A percentile compares a stretch with the other conserved stretches of the same genome.
Evolutionary conservation across 2,113 vertebrate species (phyloP).

Genomic region (Orycteropus afer): DNA sequence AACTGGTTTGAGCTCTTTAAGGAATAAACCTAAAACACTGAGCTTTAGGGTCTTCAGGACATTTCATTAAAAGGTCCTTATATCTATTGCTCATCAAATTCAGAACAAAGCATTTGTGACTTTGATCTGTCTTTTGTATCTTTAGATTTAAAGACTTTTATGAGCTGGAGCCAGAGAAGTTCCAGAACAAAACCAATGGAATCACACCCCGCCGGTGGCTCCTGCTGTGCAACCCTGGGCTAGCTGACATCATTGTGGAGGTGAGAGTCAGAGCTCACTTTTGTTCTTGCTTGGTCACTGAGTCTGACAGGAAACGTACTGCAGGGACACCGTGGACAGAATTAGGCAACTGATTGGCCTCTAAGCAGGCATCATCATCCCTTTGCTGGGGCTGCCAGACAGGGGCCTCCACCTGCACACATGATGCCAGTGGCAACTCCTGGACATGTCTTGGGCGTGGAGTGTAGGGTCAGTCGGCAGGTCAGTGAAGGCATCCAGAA

Average conservation of each 20-base stretch:
- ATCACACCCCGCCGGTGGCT: conserved; percentile 93
- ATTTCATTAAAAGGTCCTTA: not conserved
- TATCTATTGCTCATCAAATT: not conserved
- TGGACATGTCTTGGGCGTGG: no score
- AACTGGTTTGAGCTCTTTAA: not conserved
- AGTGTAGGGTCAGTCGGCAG: no score
- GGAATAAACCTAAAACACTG: not conserved
- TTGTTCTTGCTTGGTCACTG: no score
- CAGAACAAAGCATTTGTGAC: not conserved
- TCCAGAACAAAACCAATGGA: conserved; percentile 95
- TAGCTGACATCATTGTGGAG: conserved; percentile 90
- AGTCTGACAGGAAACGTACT: not conserved
- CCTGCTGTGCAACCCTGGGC: conserved; percentile 92
- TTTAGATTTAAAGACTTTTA: conserved; percentile 93
- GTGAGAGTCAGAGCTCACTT: conserved; percentile 75
- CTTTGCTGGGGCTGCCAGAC: not conserved
- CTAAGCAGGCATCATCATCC: not conserved
- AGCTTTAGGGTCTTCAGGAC: no score
- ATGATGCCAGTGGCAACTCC: not conserved
- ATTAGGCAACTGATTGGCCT: not conserved
- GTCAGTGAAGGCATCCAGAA: not conserved
- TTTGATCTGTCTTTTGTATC: not conserved
- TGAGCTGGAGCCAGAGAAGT: conserved; percentile 91
- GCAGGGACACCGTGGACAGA: not conserved
- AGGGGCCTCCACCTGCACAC: no score